A percentile compares a stretch with the other conserved stretches of the same genome.
Conservation (phyloP, 2,113 vertebrate species). For the Protobothrops flavoviridis region DNA sequence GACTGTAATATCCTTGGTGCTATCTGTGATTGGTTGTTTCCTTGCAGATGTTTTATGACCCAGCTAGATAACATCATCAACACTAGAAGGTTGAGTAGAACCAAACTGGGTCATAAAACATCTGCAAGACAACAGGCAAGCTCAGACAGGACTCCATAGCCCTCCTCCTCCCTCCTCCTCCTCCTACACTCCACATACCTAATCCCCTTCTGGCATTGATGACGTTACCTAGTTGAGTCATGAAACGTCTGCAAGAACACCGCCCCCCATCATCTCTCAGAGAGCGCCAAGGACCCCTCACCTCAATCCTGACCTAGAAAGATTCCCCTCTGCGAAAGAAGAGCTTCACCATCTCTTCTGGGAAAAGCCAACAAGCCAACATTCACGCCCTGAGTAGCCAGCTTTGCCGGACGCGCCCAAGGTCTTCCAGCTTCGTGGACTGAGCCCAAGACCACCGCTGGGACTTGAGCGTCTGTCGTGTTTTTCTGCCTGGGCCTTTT, state of each 20-base stretch:
- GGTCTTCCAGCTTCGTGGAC: neutral
- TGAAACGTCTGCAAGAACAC: accelerated
- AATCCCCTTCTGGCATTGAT: neutral
- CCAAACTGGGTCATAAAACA: neutral
- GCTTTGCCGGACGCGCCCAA: too few relatives aligned
- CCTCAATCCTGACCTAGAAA: too few relatives aligned
- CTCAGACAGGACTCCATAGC: too few relatives aligned
- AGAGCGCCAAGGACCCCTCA: neutral
- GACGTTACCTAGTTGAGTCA: neutral
- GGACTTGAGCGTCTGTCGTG: accelerated
- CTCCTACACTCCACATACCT: neutral
- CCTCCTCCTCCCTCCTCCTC: too few relatives aligned
- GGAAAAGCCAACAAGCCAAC: neutral
- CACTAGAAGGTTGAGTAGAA: neutral
- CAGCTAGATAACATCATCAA: neutral
- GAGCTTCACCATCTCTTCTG: neutral
- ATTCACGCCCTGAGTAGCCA: neutral
- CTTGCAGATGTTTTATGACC: neutral
- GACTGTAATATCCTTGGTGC: neutral
- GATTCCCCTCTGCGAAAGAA: neutral
- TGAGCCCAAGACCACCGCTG: neutral
- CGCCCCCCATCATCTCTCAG: neutral
- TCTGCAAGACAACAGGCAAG: neutral
- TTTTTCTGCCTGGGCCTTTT: neutral
- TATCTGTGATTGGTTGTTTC: too few relatives aligned